phyloP scores from a whole-genome alignment of 2,113 vertebrate genomes.

The Uropsilus gracilis region DNA sequence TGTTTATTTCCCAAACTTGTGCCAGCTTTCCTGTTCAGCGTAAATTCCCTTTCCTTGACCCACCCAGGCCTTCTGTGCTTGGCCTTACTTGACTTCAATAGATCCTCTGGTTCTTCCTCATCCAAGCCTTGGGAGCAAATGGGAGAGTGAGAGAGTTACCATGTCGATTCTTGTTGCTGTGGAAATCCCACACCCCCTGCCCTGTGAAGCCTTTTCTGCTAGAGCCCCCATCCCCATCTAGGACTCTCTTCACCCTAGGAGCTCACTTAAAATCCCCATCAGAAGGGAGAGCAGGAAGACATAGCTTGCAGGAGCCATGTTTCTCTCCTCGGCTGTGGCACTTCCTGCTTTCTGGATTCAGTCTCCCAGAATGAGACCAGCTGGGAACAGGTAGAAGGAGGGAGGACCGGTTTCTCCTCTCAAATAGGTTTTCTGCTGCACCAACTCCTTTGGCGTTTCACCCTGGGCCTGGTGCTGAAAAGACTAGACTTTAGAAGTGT shows the following conservation, averaged over 20 bases:
- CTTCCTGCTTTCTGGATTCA: not conserved
- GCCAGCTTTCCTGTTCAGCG: not conserved
- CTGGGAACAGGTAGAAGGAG: not conserved
- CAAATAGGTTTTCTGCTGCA: not conserved
- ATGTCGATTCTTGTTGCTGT: not conserved
- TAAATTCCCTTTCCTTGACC: not conserved
- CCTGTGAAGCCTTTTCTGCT: not conserved
- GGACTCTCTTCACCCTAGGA: not conserved
- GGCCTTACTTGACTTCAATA: not conserved
- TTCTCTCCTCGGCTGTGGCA: not conserved
- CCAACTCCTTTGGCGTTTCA: not conserved
- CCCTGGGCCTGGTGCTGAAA: not conserved
- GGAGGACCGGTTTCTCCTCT: not conserved
- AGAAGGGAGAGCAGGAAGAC: constrained; percentile 6
- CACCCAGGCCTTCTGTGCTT: not conserved
- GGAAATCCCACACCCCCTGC: too few relatives aligned
- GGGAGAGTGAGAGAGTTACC: too few relatives aligned
- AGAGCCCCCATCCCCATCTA: accelerated
- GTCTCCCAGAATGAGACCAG: not conserved
- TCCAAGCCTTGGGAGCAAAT: not conserved
- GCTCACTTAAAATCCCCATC: not conserved
- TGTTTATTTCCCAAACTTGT: not conserved
- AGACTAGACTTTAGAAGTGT: not conserved
- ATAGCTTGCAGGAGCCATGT: not conserved
- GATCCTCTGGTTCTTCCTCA: not conserved